These are phyloP conservation scores for Thunnus thynnus DNA, from an alignment of 2,113 vertebrate species.

Conservation along the genomic window DNA sequence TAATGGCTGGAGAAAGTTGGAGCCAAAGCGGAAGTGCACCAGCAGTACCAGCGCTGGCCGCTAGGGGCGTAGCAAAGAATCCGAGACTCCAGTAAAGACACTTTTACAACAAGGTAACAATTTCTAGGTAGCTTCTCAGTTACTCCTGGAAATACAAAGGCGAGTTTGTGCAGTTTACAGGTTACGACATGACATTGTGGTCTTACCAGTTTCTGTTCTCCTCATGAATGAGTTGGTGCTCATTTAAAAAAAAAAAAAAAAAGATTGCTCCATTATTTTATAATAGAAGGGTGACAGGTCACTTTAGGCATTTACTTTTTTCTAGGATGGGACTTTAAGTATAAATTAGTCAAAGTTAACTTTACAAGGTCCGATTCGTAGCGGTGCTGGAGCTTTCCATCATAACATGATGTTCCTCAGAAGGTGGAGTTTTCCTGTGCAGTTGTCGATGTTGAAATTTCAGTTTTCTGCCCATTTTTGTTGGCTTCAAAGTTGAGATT, in stretches of 20 bases:
- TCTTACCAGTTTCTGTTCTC: neutral
- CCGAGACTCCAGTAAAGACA: neutral
- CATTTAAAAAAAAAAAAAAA: no score
- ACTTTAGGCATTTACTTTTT: no score
- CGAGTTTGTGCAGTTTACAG: neutral
- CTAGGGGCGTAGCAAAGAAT: neutral
- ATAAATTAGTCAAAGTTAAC: no score
- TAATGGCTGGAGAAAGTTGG: neutral
- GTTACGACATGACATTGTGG: neutral
- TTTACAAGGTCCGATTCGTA: neutral
- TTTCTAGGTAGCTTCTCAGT: neutral
- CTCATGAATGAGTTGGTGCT: no score
- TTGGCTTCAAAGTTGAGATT: constrained; percentile 1
- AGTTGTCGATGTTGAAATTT: no score
- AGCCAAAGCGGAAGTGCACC: constrained; percentile 1
- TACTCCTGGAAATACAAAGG: constrained; percentile 14
- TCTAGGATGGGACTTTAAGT: no score
- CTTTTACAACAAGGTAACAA: neutral
- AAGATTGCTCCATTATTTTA: no score
- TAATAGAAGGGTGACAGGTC: no score
- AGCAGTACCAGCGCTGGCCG: neutral
- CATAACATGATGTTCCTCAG: neutral
- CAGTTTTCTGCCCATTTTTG: no score
- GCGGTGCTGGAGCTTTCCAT: neutral
- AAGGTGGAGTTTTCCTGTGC: no score